Conservation (phyloP, 1,140 invertebrate species). For the Drosophila kepulauana region DNA sequence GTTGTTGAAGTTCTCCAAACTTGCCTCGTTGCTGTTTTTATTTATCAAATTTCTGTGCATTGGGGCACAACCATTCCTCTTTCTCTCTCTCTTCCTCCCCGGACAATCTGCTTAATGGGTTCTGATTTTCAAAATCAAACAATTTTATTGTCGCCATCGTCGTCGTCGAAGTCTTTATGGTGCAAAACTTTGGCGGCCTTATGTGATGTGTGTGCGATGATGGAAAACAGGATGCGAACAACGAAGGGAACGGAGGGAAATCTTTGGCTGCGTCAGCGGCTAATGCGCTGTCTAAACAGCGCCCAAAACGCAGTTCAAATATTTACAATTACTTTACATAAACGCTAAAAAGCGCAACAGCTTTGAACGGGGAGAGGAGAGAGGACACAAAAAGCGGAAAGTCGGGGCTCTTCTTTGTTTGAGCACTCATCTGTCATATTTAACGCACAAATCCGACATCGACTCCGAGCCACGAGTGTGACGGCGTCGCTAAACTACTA, state of each 20-base stretch:
- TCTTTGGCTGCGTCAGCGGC: constrained; percentile 27
- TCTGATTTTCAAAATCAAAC: constrained; percentile 78
- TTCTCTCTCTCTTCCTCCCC: not conserved
- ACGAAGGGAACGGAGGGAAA: not conserved
- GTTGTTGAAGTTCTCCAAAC: constrained; percentile 7
- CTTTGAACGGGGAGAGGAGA: not conserved
- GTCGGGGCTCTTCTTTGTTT: constrained; percentile 31
- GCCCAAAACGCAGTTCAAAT: constrained; percentile 53
- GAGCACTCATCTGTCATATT: constrained; percentile 62
- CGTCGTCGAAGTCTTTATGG: constrained; percentile 53
- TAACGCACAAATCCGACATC: constrained; percentile 55
- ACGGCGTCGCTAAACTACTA: constrained; percentile 18
- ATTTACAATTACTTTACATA: constrained; percentile 79
- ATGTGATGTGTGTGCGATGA: constrained; percentile 48
- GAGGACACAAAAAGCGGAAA: not conserved
- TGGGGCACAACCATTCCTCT: too few relatives aligned
- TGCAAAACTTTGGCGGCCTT: constrained; percentile 58
- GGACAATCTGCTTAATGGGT: constrained; percentile 68
- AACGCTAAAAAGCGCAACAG: constrained; percentile 47
- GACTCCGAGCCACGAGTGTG: constrained; percentile 20
- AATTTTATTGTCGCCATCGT: constrained; percentile 69
- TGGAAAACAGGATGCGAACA: not conserved
- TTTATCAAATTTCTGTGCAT: constrained; percentile 21
- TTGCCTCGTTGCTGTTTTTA: constrained; percentile 16
- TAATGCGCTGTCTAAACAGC: constrained; percentile 52